Conservation (phyloP, 2,888 invertebrate genomes). For the Neria commutata region DNA sequence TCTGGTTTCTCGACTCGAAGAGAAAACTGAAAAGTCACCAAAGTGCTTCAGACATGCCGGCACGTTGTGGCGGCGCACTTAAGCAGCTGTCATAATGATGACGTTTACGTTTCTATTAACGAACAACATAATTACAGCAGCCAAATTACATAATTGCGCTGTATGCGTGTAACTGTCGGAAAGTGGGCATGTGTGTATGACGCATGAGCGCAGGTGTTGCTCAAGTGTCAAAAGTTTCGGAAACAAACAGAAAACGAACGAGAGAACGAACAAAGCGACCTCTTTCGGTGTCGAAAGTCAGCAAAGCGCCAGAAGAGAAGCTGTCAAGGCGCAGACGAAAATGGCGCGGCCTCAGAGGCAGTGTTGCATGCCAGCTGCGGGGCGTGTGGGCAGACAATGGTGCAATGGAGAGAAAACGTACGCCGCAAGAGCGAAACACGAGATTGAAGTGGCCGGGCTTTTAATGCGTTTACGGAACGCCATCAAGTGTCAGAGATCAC, state of each 20-base stretch:
- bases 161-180: not conserved
- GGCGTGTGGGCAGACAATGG: not conserved
- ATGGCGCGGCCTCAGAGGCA: not conserved
- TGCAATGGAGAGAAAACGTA: not conserved
- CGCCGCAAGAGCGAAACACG: not conserved
- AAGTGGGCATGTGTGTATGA: too few species aligned
- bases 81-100: slow-evolving; percentile 45
- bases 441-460: not conserved
- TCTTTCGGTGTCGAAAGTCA: too few species aligned
- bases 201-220: slow-evolving; percentile 1
- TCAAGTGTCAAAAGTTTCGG: not conserved
- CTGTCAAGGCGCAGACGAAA: too few species aligned
- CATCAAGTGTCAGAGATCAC: slow-evolving; percentile 2
- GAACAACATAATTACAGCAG: slow-evolving; percentile 53
- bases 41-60: not conserved
- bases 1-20: not conserved
- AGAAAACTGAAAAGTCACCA: not conserved
- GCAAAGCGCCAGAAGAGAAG: not conserved
- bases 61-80: not conserved
- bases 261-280: not conserved
- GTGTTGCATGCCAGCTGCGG: not conserved
- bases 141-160: slow-evolving; percentile 52
- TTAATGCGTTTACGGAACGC: not conserved
- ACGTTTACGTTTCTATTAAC: slow-evolving; percentile 55
- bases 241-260: not conserved